A percentile compares a stretch with the other conserved stretches of the same genome.
These are phyloP conservation scores for Papilio aristodemus DNA, from an alignment of 1,140 invertebrate genomes.

Conservation along the genomic window DNA sequence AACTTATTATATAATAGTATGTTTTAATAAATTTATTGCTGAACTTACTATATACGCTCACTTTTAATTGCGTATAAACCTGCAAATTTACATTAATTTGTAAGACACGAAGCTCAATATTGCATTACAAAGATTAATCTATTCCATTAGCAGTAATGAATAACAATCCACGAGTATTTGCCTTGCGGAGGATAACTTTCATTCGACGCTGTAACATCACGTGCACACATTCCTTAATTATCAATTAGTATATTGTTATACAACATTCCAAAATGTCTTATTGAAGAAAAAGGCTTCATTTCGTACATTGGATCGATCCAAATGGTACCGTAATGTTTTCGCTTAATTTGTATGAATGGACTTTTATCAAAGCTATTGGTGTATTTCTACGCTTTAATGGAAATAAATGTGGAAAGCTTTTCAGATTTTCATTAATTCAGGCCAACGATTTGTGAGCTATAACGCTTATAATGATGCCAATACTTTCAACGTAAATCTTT, in stretches of 20 bases:
- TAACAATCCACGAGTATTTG: conserved; percentile 4
- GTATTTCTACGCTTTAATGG: conserved; percentile 29
- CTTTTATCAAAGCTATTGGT: conserved; percentile 28
- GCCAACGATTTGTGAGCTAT: conserved; percentile 22
- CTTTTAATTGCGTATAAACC: background rate
- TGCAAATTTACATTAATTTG: background rate
- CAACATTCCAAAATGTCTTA: background rate
- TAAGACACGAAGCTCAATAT: conserved; percentile 5
- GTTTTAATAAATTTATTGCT: too few relatives aligned
- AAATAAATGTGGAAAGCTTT: conserved; percentile 27
- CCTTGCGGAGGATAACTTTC: conserved; percentile 14
- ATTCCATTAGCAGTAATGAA: conserved; percentile 20
- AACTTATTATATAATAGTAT: too few relatives aligned
- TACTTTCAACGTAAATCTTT: conserved; percentile 19
- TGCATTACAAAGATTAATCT: conserved; percentile 17
- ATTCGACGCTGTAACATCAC: conserved; percentile 3
- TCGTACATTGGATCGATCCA: conserved; percentile 17
- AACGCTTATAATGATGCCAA: conserved; percentile 7
- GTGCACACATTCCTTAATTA: conserved; percentile 6
- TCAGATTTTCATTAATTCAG: conserved; percentile 21
- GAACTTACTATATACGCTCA: too few relatives aligned
- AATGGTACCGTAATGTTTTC: conserved; percentile 26
- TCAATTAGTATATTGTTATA: conserved; percentile 13
- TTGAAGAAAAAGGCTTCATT: conserved; percentile 5
- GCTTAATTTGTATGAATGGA: conserved; percentile 22